A percentile compares a stretch with the other conserved stretches of the same genome.
These are phyloP conservation scores for Baryphthengus martii DNA, from an alignment of 2,113 vertebrate genomes.

Conservation along the genomic window DNA sequence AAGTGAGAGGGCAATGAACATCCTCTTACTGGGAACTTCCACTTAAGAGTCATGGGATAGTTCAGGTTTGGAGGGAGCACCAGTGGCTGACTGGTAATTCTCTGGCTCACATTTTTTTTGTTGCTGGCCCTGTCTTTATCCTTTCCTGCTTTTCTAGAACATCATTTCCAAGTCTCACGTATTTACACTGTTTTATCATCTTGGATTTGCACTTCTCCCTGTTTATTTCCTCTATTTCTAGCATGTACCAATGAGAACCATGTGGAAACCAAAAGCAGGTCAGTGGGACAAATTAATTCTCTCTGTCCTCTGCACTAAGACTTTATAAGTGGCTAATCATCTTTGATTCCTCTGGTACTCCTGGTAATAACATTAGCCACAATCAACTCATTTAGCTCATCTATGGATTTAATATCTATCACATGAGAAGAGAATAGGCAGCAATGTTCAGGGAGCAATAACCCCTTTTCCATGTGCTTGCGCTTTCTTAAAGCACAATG, in stretches of 20 bases:
- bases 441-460: background rate
- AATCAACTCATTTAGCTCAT: conserved; percentile 36
- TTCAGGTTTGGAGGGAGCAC: background rate
- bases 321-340: conserved; percentile 40
- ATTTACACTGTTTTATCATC: background rate
- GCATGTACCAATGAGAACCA: background rate
- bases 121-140: background rate
- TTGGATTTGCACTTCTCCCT: background rate
- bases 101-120: background rate
- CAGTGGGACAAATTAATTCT: conserved; percentile 38
- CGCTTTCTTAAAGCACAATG: background rate
- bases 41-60: background rate
- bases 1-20: background rate
- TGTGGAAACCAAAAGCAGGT: background rate
- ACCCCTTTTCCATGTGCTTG: background rate
- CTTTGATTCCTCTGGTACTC: conserved; percentile 32
- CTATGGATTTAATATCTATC: conserved; percentile 8
- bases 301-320: background rate
- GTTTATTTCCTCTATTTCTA: background rate
- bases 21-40: background rate
- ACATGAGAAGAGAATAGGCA: background rate
- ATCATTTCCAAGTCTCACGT: fast-evolving
- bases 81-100: fast-evolving
- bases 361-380: background rate
- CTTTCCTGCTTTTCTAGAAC: background rate